Base-by-base conservation (phyloP, 30 jellyfish, hydroid and myxozoan genomes). In the Hydractinia echinata region DNA sequence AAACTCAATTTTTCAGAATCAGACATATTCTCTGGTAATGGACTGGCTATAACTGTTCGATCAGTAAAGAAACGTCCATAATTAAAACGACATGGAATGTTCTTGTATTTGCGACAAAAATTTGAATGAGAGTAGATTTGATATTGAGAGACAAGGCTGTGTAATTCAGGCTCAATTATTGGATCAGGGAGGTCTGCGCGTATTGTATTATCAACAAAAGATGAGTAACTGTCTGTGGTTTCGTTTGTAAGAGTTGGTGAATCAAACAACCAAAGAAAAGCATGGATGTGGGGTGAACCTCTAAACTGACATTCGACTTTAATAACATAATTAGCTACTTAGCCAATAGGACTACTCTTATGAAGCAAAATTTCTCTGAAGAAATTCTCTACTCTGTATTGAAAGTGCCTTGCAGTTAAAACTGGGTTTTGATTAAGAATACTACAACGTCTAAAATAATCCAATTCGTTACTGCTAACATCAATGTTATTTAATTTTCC, bases 351-450 rank as follows among this genome's bases (percentile, higher is more conserved):
- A 13, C 76, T 61, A 81, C 70, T 53, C 16, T 64, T 64, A 51
- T 64, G 74, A 20, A 81, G 55, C 14, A 67, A 53, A 66, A 67
- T 67, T 14, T 81, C 73, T 55, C 70, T 81, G 76, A 50, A 81
- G 60, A 81, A 81, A 51, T n/a, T n/a, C 20, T n/a, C 74, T 19
- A 81, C 89, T 11, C 89, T 39, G 54, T 81, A 81, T 54, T 81
- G 89, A 67, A 81, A 81, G 72, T 81, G 89, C 55, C 89, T 81
- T 81, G 84, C 89, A 7, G 55, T 8, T 15, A 81, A 60, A 20
- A 48, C 89, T 51, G 89, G 44, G 82, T 67, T 81, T 21, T 60
- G 50, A 67, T 81, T 81, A n/a, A 81, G 51, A 67, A 81, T 67
- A 8, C 15, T 30, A 55, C 84, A 81, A 14, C 89, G 50, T 66